phyloP scores from a whole-genome alignment of 2,113 vertebrate species.

The Oncorhynchus keta region DNA sequence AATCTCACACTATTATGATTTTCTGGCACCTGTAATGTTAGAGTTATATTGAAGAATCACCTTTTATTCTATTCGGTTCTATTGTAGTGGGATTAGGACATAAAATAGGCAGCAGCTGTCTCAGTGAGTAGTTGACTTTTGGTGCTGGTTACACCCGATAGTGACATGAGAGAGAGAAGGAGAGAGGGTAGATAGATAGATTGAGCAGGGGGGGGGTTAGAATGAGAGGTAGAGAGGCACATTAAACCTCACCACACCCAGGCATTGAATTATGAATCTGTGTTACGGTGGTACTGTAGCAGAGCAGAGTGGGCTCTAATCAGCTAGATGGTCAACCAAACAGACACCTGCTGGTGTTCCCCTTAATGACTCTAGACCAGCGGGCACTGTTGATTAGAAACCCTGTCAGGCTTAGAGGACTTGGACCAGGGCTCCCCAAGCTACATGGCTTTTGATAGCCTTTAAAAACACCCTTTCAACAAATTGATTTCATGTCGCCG shows the following conservation, averaged over 20 bases:
- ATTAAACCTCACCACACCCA: slow-evolving; percentile 50
- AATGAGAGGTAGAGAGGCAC: not conserved
- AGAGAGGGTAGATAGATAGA: too few species aligned
- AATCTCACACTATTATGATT: too few species aligned
- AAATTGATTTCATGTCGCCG: slow-evolving; percentile 69
- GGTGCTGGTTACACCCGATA: not conserved
- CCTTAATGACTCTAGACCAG: slow-evolving; percentile 1
- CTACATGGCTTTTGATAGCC: slow-evolving; percentile 32
- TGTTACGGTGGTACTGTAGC: not conserved
- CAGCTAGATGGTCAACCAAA: slow-evolving; percentile 43
- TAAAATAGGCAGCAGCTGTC: not conserved
- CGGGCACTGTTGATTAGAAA: slow-evolving; percentile 48
- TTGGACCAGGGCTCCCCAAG: slow-evolving; percentile 27
- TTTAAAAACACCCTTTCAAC: slow-evolving; percentile 59
- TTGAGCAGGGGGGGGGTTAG: too few species aligned
- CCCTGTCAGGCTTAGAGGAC: slow-evolving; percentile 45
- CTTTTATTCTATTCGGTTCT: too few species aligned
- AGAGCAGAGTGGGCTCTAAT: slow-evolving; percentile 29
- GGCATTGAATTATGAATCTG: slow-evolving; percentile 64
- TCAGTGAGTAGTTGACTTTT: slow-evolving; percentile 43
- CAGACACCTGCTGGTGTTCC: slow-evolving; percentile 41
- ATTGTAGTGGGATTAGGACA: too few species aligned
- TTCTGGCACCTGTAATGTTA: too few species aligned
- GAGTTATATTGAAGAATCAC: too few species aligned
- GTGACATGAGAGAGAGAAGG: too few species aligned